phyloP scores from a whole-genome alignment of 2,797 vertebrate genomes.

The Micropoecilia bifurca region DNA sequence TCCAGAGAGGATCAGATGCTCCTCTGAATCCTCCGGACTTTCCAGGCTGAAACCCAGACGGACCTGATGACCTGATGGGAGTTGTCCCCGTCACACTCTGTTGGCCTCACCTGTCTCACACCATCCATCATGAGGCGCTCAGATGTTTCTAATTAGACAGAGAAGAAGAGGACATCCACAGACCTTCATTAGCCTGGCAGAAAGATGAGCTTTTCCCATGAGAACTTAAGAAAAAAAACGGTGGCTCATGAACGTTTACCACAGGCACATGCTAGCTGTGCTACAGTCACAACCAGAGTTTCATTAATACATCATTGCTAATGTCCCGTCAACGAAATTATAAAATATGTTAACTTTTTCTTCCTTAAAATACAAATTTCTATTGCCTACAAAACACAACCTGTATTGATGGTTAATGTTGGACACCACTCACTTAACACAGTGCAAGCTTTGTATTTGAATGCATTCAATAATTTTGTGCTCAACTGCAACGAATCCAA shows the following conservation, averaged over 20 bases:
- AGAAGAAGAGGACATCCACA: slow-evolving; percentile 26
- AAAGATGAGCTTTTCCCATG: slow-evolving; percentile 8
- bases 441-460: neutral
- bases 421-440: neutral
- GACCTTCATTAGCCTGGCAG: neutral
- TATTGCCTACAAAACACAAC: neutral
- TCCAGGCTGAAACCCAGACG: slow-evolving; percentile 65
- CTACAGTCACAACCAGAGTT: neutral
- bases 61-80: slow-evolving; percentile 28
- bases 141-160: slow-evolving; percentile 47
- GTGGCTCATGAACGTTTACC: neutral
- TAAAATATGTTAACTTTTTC: neutral
- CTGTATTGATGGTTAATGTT: neutral
- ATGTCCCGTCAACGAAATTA: rapidly evolving
- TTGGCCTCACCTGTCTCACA: slow-evolving; percentile 68
- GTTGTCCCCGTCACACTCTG: slow-evolving; percentile 41
- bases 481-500: neutral
- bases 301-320: neutral
- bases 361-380: neutral
- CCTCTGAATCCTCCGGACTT: slow-evolving; percentile 80
- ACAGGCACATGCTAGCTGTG: neutral
- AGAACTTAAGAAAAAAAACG: neutral
- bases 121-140: slow-evolving; percentile 42
- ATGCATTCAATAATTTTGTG: neutral
- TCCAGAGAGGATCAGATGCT: slow-evolving; percentile 63